Conservation (phyloP, 2,797 vertebrate species). For the Remorina albescens region DNA sequence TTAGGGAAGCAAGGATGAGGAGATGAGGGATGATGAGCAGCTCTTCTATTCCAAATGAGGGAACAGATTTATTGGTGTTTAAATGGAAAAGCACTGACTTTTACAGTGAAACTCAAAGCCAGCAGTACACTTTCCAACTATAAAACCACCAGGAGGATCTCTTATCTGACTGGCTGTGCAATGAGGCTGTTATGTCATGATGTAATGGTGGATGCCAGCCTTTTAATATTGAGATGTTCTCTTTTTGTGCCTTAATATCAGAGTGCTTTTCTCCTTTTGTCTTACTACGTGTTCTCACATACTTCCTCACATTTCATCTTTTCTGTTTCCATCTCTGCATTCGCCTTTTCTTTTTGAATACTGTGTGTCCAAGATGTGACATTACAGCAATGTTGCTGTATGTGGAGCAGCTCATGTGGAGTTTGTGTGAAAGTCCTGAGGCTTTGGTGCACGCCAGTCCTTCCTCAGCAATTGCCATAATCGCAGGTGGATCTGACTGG, state of each 20-base stretch:
- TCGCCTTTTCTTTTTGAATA: conserved; percentile 9
- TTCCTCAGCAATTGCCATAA: conserved; percentile 63
- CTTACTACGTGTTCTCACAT: conserved; percentile 26
- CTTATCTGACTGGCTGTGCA: conserved; percentile 28
- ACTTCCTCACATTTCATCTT: conserved; percentile 31
- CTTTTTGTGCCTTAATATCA: conserved; percentile 1
- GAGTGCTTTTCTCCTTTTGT: conserved; percentile 6
- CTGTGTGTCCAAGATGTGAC: conserved; percentile 86
- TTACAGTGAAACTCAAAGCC: conserved; percentile 62
- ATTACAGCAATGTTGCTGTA: conserved; percentile 90
- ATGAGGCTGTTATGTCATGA: conserved; percentile 41
- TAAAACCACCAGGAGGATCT: conserved; percentile 60
- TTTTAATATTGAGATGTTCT: conserved; percentile 29
- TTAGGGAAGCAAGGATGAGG: conserved; percentile 35
- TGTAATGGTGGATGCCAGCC: conserved; percentile 41
- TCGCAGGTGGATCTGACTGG: conserved; percentile 70
- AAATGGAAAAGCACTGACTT: conserved; percentile 48
- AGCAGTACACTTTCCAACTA: conserved; percentile 34
- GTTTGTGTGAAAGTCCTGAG: conserved; percentile 86
- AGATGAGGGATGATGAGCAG: conserved; percentile 60
- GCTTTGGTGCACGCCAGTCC: conserved; percentile 82
- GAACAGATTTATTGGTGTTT: conserved; percentile 62
- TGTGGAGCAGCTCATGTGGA: conserved; percentile 92
- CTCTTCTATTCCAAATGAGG: conserved; percentile 46
- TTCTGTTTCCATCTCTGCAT: conserved; percentile 28